phyloP scores from a whole-genome alignment of 2,888 invertebrate species.

The Eucriotettix oculatus region DNA sequence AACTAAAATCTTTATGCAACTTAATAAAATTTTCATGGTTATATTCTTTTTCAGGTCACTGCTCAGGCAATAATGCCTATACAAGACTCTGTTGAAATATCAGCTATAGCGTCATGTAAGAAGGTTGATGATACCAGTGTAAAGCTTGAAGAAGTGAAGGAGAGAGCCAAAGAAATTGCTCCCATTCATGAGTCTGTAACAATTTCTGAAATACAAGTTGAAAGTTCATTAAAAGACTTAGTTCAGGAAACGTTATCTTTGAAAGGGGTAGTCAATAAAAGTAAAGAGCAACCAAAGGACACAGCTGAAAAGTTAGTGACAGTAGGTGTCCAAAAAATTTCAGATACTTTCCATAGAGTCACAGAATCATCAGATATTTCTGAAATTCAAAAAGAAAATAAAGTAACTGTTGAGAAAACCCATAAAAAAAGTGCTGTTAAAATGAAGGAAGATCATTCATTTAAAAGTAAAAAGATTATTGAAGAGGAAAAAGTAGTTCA shows the following conservation, averaged over 20 bases:
- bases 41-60: conserved; percentile 1
- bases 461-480: background rate
- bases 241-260: conserved; percentile 18
- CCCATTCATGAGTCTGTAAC: conserved; percentile 31
- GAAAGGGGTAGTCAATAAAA: conserved; percentile 9
- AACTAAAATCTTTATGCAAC: too few relatives aligned
- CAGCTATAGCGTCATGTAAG: conserved; percentile 43
- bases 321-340: conserved; percentile 20
- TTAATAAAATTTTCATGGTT: conserved; percentile 5
- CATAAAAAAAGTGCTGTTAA: conserved; percentile 27
- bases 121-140: conserved; percentile 34
- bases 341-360: too few relatives aligned
- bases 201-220: conserved; percentile 37
- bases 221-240: conserved; percentile 26
- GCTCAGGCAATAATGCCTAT: conserved; percentile 35
- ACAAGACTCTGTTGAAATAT: conserved; percentile 39
- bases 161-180: conserved; percentile 21
- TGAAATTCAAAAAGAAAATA: conserved; percentile 38
- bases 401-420: conserved; percentile 19
- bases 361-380: conserved; percentile 32
- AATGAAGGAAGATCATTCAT: conserved; percentile 26
- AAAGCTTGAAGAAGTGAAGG: conserved; percentile 17
- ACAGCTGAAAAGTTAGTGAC: conserved; percentile 26
- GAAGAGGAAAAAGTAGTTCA: conserved; percentile 35
- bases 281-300: conserved; percentile 10